Evolutionary conservation across 2,797 vertebrate genomes (phyloP).

Genomic region (Mormyrus hasselquistii): DNA sequence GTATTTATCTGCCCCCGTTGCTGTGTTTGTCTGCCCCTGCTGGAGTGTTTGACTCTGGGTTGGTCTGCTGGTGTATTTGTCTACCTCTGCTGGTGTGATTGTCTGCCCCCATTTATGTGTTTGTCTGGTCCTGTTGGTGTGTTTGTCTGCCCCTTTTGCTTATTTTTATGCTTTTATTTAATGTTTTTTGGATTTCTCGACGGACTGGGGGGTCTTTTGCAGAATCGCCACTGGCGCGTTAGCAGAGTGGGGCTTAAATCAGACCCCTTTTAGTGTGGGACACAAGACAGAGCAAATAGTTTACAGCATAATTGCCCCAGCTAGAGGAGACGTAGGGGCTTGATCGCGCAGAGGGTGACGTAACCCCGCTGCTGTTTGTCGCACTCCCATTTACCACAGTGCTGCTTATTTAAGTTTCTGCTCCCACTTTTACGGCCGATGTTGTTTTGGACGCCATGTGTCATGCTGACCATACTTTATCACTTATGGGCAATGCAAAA

Average conservation of each 20-base stretch:
- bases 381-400: slow-evolving; percentile 51
- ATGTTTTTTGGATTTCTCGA: background rate
- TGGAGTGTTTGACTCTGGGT: background rate
- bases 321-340: slow-evolving; percentile 31
- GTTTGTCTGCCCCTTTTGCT: background rate
- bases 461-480: slow-evolving; percentile 38
- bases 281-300: slow-evolving; percentile 43
- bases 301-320: slow-evolving; percentile 42
- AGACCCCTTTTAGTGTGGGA: slow-evolving; percentile 47
- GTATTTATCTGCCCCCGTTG: background rate
- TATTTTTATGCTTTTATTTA: background rate
- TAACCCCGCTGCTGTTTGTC: slow-evolving; percentile 32
- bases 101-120: background rate
- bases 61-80: background rate
- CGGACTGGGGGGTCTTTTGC: background rate
- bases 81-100: background rate
- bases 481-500: slow-evolving; percentile 49
- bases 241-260: slow-evolving; percentile 47
- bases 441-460: slow-evolving; percentile 30
- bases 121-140: background rate
- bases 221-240: slow-evolving; percentile 19
- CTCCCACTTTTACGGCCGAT: slow-evolving; percentile 40
- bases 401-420: slow-evolving; percentile 50
- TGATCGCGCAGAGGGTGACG: slow-evolving; percentile 29
- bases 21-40: background rate